Base-by-base conservation (phyloP, 1,140 invertebrate species). In the Pantala flavescens region DNA sequence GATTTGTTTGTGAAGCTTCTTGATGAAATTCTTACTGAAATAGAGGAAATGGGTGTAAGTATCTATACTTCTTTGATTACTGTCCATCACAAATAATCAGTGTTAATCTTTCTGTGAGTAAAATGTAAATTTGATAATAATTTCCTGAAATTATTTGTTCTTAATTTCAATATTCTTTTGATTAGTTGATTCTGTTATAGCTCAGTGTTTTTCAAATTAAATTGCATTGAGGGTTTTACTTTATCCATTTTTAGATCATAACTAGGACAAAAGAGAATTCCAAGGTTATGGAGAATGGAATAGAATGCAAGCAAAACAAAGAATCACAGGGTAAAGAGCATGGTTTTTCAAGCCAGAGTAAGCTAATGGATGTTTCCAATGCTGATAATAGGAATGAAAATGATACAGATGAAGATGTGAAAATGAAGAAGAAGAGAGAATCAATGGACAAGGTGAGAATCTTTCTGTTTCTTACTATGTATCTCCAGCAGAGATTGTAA, bases 1-100 rank as follows among this genome's bases (percentile, higher is more conserved):
- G 90, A 97, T 78, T 84, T 89, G 73, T 84, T 96, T 21, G 81
- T 94, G 0, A 80, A 86, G 11, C 86, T 85, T 3, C 80, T 95
- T 12, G 90, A 93, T 77, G 82, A 85, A 73, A 83, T 92, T 0
- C 81, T 95, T 10, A 82, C 83, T 9, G 91, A 93, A 79, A 82
- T 93, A 7, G 84, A 86, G 70, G 78, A 81, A 9, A 36, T 36
- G 21, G 76, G 71, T 43, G 73, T 74, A 72, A 12, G 49, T 63
- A 63, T 63, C 12, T 63, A 14, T 3, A 63, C 28, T 36, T 9
- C 28, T 36, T 9, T 36, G 28, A 5, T 9, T 36, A 36, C 2
- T 36, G 28, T 9, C 28, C 28, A 36, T 36, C 28, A 36, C 28
- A 36, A 36, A 36, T 5, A 5, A 36, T 36, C 9, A 36, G 3